These are phyloP conservation scores for Cryptotis parvus DNA, from an alignment of 2,113 vertebrate genomes.

Conservation along the genomic window DNA sequence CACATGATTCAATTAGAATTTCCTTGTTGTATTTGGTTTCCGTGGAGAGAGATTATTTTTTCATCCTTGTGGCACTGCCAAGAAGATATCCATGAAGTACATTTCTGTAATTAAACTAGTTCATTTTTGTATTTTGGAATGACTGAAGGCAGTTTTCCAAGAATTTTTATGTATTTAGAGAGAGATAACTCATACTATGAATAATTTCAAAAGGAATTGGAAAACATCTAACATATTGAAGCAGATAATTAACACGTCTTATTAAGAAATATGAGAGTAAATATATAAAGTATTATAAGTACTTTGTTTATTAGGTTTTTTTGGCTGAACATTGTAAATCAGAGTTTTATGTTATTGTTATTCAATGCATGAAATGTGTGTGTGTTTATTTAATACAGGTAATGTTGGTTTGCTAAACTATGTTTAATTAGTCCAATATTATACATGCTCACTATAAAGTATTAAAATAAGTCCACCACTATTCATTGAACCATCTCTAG, in stretches of 20 bases:
- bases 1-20: conserved; percentile 63
- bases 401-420: too few relatives aligned
- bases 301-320: conserved; percentile 50
- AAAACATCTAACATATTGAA: conserved; percentile 18
- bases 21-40: conserved; percentile 81
- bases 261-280: conserved; percentile 8
- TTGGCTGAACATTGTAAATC: background rate
- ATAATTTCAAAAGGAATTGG: conserved; percentile 73
- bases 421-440: too few relatives aligned
- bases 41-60: conserved; percentile 76
- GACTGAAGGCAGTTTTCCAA: conserved; percentile 61
- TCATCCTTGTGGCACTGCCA: conserved; percentile 77
- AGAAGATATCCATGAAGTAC: conserved; percentile 67
- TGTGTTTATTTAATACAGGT: too few relatives aligned
- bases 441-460: too few relatives aligned
- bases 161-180: conserved; percentile 50
- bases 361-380: background rate
- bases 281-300: conserved; percentile 24
- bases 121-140: conserved; percentile 76
- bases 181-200: conserved; percentile 69
- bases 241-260: background rate
- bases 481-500: too few relatives aligned
- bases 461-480: too few relatives aligned
- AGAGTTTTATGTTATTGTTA: background rate
- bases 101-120: conserved; percentile 81